Evolutionary conservation across 2,888 invertebrate genomes (phyloP).

Genomic region (Rhyacophila evoluta): DNA sequence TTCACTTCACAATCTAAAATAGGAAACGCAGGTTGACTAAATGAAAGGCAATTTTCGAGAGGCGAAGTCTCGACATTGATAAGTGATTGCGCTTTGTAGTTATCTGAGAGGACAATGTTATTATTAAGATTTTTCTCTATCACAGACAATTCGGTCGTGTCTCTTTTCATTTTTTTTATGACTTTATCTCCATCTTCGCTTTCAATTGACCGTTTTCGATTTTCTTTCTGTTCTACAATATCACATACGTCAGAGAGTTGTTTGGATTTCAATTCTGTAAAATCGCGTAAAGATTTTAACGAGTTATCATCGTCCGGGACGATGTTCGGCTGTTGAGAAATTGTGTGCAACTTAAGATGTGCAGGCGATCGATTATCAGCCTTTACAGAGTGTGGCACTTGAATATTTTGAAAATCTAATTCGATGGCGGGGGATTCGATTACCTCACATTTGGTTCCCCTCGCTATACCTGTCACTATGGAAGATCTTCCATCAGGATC

Average conservation of each 20-base stretch:
- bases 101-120: constrained; percentile 40
- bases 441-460: constrained; percentile 30
- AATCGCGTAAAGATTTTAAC: no score
- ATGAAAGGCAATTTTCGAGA: constrained; percentile 56
- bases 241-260: neutral
- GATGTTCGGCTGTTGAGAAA: no score
- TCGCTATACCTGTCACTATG: constrained; percentile 6
- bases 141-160: constrained; percentile 40
- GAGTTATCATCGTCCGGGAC: no score
- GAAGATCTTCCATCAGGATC: no score
- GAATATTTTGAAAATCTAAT: constrained; percentile 47
- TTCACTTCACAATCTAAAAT: constrained; percentile 35
- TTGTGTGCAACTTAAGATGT: neutral
- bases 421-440: neutral
- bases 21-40: constrained; percentile 51
- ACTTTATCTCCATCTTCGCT: constrained; percentile 28
- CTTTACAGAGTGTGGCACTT: constrained; percentile 28
- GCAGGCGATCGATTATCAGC: neutral
- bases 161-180: constrained; percentile 27
- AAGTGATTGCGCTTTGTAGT: constrained; percentile 25
- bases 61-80: constrained; percentile 38
- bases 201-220: constrained; percentile 34
- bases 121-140: constrained; percentile 44
- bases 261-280: neutral
- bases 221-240: neutral